Percentiles rank a stretch among this genome's conserved stretches.
These are phyloP conservation scores for Panthera uncia DNA, from an alignment of 2,113 vertebrate species.

Conservation along the genomic window DNA sequence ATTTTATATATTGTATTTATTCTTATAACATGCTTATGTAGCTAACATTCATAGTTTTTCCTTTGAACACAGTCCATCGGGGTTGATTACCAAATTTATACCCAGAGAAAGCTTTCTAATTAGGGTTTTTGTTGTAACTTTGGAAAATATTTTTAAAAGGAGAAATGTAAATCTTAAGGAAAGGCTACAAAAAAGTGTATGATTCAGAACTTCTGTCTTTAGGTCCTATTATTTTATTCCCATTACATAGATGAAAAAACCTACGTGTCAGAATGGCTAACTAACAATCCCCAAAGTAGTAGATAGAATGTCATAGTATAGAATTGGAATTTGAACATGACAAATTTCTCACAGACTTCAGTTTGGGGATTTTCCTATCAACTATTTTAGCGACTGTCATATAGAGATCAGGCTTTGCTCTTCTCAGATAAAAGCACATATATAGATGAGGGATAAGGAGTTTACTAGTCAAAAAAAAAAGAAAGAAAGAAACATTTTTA, in stretches of 20 bases:
- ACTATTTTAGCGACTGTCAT: not conserved
- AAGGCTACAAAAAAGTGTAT: not conserved
- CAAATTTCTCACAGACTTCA: not conserved
- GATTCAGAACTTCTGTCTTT: not conserved
- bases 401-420: not conserved
- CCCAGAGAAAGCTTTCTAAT: not conserved
- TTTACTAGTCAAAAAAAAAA: not conserved
- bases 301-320: not conserved
- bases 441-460: not conserved
- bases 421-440: not conserved
- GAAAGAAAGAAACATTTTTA: not conserved
- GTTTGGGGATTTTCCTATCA: not conserved
- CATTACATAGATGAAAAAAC: not conserved
- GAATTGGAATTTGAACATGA: not conserved
- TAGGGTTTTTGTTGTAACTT: not conserved
- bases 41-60: not conserved
- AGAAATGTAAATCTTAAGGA: not conserved
- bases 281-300: not conserved
- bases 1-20: not conserved
- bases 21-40: not conserved
- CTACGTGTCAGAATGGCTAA: not conserved
- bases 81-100: not conserved
- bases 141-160: not conserved
- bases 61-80: not conserved
- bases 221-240: not conserved